phyloP scores from a whole-genome alignment of 2,797 vertebrate genomes.

The Tokudaia muenninki region DNA sequence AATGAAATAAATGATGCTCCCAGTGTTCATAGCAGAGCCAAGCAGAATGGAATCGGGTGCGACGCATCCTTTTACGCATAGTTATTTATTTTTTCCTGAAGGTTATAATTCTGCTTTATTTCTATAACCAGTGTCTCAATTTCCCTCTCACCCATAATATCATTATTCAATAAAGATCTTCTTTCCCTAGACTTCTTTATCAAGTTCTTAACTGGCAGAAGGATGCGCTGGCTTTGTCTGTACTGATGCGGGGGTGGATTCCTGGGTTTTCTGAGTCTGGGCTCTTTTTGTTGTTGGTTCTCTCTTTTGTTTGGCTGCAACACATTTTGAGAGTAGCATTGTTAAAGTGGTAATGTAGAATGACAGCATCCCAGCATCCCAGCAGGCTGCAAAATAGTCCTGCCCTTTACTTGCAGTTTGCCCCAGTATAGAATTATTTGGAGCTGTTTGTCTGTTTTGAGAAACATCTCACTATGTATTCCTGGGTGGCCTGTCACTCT shows the following conservation, averaged over 20 bases:
- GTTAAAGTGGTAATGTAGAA: neutral
- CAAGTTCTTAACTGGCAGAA: neutral
- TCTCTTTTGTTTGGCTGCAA: neutral
- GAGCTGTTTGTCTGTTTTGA: neutral
- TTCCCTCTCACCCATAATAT: neutral
- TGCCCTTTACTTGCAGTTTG: neutral
- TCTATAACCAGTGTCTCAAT: neutral
- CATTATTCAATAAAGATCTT: neutral
- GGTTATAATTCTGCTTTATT: neutral
- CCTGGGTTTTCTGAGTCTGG: neutral
- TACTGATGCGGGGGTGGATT: neutral
- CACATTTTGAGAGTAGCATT: neutral
- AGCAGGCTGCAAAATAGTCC: neutral
- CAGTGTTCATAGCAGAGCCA: neutral
- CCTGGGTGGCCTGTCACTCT: neutral
- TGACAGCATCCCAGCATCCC: neutral
- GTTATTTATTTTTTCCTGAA: neutral
- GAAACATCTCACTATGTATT: neutral
- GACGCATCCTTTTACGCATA: neutral
- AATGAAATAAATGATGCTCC: neutral
- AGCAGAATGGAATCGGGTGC: accelerated
- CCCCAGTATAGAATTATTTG: slow-evolving; percentile 18
- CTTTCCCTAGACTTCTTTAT: neutral
- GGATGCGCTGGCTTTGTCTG: neutral
- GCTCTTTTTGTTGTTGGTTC: neutral